Conservation (phyloP, 1,140 invertebrate genomes). For the Calycopis cecrops region DNA sequence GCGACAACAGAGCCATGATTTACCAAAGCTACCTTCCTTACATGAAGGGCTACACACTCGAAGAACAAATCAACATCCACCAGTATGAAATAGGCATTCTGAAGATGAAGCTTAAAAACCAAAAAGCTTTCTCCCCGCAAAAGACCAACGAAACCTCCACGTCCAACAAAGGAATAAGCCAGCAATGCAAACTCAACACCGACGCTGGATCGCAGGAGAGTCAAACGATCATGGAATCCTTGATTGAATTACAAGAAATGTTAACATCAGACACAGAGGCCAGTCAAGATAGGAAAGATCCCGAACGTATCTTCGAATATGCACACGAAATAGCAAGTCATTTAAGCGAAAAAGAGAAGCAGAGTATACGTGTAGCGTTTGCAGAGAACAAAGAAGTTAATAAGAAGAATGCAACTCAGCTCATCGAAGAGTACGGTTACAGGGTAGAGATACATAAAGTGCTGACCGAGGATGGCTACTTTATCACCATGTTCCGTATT, state of each 20-base stretch:
- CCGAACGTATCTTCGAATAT: conserved; percentile 41
- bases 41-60: conserved; percentile 28
- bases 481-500: conserved; percentile 77
- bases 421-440: conserved; percentile 77
- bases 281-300: background rate
- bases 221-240: conserved; percentile 21
- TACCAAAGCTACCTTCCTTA: conserved; percentile 33
- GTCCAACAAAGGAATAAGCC: too few relatives aligned
- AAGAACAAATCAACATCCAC: conserved; percentile 32
- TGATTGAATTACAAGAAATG: conserved; percentile 2
- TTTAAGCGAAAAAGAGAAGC: conserved; percentile 38
- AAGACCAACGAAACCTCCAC: conserved; percentile 33
- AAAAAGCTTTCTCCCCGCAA: too few relatives aligned
- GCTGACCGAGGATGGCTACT: conserved; percentile 78
- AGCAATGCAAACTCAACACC: background rate
- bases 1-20: conserved; percentile 39
- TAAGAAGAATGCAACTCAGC: too few relatives aligned
- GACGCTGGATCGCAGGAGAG: conserved; percentile 16
- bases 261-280: too few relatives aligned
- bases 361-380: conserved; percentile 38
- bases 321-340: conserved; percentile 44
- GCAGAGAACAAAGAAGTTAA: too few relatives aligned
- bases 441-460: conserved; percentile 75
- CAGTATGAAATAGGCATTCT: conserved; percentile 17
- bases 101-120: too few relatives aligned